phyloP scores from a whole-genome alignment of 2,888 invertebrate genomes.

The Xanthostigma xanthostigma region DNA sequence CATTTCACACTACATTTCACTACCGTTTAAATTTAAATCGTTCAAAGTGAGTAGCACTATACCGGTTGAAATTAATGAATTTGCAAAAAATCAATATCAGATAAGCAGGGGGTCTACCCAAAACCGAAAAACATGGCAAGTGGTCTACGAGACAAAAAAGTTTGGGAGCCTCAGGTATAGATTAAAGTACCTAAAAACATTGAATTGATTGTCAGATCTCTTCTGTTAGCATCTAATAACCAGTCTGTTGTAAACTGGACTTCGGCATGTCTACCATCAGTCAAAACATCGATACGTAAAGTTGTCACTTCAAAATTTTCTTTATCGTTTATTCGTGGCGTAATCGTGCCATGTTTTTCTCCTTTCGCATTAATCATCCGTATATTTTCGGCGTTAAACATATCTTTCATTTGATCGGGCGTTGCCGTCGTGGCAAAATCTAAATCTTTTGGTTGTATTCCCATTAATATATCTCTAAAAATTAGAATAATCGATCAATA shows the following conservation, averaged over 20 bases:
- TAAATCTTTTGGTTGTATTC: constrained; percentile 70
- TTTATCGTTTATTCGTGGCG: constrained; percentile 84
- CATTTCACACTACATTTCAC: too few species aligned
- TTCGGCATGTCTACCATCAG: constrained; percentile 90
- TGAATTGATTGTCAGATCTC: constrained; percentile 96
- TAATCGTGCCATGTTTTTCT: constrained; percentile 92
- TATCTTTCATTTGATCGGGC: constrained; percentile 86
- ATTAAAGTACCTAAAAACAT: constrained; percentile 65
- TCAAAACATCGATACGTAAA: constrained; percentile 75
- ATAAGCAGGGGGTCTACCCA: too few species aligned
- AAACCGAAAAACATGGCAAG: too few species aligned
- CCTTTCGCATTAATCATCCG: constrained; percentile 87
- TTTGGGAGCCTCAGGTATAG: too few species aligned
- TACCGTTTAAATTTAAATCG: too few species aligned
- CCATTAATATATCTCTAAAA: constrained; percentile 62
- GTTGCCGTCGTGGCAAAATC: constrained; percentile 98
- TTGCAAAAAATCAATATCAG: too few species aligned
- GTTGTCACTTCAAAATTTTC: constrained; percentile 93
- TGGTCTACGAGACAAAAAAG: too few species aligned
- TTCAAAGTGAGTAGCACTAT: too few species aligned
- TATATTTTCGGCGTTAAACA: constrained; percentile 72
- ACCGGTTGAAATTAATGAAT: too few species aligned
- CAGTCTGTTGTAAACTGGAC: constrained; percentile 89
- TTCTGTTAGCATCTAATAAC: constrained; percentile 83
- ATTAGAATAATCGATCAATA: background rate